Conservation (phyloP, 2,888 invertebrate genomes). For the Dendrolimus houi region DNA sequence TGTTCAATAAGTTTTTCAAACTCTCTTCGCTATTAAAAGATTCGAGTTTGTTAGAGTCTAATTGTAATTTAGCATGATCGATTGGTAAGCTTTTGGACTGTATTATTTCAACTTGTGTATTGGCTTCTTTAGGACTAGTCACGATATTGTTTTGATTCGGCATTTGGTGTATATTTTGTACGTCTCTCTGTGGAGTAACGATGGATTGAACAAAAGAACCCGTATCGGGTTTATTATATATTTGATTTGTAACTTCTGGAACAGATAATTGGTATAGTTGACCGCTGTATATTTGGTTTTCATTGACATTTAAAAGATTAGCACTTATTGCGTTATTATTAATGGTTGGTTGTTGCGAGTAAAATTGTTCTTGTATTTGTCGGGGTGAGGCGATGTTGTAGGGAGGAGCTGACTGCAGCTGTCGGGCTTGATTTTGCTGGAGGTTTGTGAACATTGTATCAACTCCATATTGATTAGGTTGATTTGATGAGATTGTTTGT, state of each 20-base stretch:
- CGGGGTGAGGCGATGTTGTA: conserved; percentile 22
- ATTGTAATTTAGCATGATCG: conserved; percentile 36
- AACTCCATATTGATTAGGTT: conserved; percentile 21
- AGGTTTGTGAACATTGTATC: conserved; percentile 8
- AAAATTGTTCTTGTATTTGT: conserved; percentile 24
- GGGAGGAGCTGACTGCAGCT: conserved; percentile 25
- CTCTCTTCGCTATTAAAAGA: conserved; percentile 37
- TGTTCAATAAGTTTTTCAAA: conserved; percentile 35
- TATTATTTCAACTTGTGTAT: conserved; percentile 42
- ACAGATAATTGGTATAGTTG: conserved; percentile 62
- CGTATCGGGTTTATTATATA: conserved; percentile 44
- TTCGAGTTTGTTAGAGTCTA: conserved; percentile 26
- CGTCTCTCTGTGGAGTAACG: conserved; percentile 19
- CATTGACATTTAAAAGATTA: conserved; percentile 21
- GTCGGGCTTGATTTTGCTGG: conserved; percentile 18
- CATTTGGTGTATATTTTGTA: conserved; percentile 11
- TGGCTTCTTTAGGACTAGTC: conserved; percentile 22
- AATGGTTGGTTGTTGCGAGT: conserved; percentile 16
- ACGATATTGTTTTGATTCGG: conserved; percentile 18
- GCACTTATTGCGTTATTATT: conserved; percentile 14
- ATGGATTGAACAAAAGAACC: conserved; percentile 22
- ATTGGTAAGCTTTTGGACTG: conserved; percentile 38
- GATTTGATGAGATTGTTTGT: conserved; percentile 18
- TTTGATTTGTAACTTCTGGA: conserved; percentile 54
- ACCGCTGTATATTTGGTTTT: conserved; percentile 55